Evolutionary conservation across 2,113 vertebrate genomes (phyloP), one percentile per base, ranked within the genome.

Genomic region (Ptyas mucosa): DNA sequence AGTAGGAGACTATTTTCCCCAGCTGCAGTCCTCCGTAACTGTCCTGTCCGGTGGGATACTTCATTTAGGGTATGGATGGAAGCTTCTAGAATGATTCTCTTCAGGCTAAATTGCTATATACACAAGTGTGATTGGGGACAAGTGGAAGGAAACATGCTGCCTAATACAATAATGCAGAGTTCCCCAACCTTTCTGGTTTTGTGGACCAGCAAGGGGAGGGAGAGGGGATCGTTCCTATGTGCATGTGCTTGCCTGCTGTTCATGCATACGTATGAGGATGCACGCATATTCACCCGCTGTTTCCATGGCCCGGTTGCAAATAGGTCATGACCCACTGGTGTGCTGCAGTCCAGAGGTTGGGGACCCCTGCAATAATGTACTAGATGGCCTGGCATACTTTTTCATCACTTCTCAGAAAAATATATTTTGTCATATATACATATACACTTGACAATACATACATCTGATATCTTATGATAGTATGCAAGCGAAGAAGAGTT

Each of bases 221-320:
- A 12, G 5, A 15, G 61, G 61, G 29, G 5, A n/a, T 58, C 8
- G 23, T 58, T 58, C 21, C 0, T 58, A 21, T 58, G 21, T 24
- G 55, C 21, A 23, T 57, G 55, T 57, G 26, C 26, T 64, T 5
- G 26, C 61, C 24, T 64, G 61, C 26, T 64, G 61, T 10, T 64
- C 26, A 64, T 12, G 26, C 26, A 61, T 64, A 29, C 10, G 12
- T 64, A 29, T 29, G 26, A 29, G 61, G 26, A 64, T 64, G 26
- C 0, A 1, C 1, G 3, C 8, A 3, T 1, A 0, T n/a, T 69
- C 12, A 69, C 1, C 61, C 0, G 26, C 11, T 29, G 5, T 69
- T n/a, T n/a, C 61, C 26, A 0, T n/a, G 29, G 29, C 61, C 12
- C 1, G 12, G 29, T 64, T 64, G 61, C 61, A n/a, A 15, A 64